phyloP scores from a whole-genome alignment of 2,888 invertebrate genomes.

The Elegia similella region DNA sequence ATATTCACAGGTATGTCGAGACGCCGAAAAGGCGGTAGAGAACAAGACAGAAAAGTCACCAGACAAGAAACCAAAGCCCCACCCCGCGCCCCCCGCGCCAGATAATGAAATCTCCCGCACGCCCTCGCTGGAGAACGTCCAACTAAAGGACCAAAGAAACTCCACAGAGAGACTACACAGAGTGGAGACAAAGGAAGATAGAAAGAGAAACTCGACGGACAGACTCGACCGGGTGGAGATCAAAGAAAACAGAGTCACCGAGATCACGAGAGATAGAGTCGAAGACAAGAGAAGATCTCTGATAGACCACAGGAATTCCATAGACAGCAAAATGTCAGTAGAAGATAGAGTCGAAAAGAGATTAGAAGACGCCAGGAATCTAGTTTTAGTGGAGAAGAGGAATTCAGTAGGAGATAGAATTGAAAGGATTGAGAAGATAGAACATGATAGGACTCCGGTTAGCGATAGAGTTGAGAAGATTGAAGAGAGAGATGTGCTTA shows the following conservation, averaged over 20 bases:
- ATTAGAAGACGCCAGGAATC: slow-evolving; percentile 9
- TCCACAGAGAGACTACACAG: slow-evolving; percentile 30
- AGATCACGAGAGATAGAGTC: neutral
- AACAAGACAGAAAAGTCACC: slow-evolving; percentile 39
- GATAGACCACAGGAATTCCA: slow-evolving; percentile 14
- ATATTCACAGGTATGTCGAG: slow-evolving; percentile 62
- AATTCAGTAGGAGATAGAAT: neutral
- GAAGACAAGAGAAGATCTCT: neutral
- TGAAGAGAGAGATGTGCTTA: slow-evolving; percentile 9
- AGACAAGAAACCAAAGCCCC: slow-evolving; percentile 45
- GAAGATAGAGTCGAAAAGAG: slow-evolving; percentile 14
- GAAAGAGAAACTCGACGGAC: slow-evolving; percentile 27
- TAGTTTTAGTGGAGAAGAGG: neutral
- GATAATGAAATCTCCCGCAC: slow-evolving; percentile 18
- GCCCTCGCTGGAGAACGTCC: slow-evolving; percentile 18
- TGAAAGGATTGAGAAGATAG: neutral
- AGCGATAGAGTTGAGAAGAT: slow-evolving; percentile 25
- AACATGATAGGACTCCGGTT: neutral
- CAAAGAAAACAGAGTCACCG: neutral
- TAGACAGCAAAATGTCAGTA: slow-evolving; percentile 17
- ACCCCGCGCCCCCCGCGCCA: slow-evolving; percentile 18
- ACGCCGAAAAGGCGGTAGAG: slow-evolving; percentile 72
- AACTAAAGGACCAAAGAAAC: slow-evolving; percentile 21
- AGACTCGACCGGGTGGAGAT: slow-evolving; percentile 30
- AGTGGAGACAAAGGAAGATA: too few species aligned